Conservation (phyloP, 2,113 vertebrate species). For the Lycaon pictus region DNA sequence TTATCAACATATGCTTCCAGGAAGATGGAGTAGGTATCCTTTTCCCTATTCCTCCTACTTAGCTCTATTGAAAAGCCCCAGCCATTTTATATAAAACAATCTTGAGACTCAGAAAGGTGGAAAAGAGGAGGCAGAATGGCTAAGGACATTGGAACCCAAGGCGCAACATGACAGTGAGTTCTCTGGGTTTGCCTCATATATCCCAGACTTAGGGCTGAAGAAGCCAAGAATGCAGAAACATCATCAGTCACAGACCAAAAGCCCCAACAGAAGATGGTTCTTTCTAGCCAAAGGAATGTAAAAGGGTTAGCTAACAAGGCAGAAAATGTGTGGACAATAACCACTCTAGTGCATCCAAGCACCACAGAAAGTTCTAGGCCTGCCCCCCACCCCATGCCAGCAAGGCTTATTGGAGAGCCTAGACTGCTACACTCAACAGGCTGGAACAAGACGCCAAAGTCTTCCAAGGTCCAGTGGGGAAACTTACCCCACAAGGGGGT, state of each 20-base stretch:
- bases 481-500: not conserved
- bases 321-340: not conserved
- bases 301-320: not conserved
- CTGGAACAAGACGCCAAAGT: not conserved
- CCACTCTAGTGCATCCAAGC: not conserved
- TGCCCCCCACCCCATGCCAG: no score
- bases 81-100: not conserved
- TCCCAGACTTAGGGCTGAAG: not conserved
- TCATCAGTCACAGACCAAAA: not conserved
- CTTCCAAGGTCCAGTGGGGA: not conserved
- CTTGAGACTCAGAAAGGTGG: not conserved
- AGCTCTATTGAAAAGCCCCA: not conserved
- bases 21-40: not conserved
- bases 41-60: not conserved
- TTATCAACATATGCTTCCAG: not conserved
- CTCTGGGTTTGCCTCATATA: not conserved
- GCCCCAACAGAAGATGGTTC: not conserved
- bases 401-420: not conserved
- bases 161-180: accelerated
- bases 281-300: not conserved
- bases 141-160: not conserved
- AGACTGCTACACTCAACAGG: not conserved
- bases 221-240: not conserved
- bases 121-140: not conserved
- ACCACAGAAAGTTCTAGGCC: not conserved